Evolutionary conservation across 2,113 vertebrate genomes (phyloP), one percentile per base, ranked within the genome.

Genomic region (Nothobranchius furzeri): DNA sequence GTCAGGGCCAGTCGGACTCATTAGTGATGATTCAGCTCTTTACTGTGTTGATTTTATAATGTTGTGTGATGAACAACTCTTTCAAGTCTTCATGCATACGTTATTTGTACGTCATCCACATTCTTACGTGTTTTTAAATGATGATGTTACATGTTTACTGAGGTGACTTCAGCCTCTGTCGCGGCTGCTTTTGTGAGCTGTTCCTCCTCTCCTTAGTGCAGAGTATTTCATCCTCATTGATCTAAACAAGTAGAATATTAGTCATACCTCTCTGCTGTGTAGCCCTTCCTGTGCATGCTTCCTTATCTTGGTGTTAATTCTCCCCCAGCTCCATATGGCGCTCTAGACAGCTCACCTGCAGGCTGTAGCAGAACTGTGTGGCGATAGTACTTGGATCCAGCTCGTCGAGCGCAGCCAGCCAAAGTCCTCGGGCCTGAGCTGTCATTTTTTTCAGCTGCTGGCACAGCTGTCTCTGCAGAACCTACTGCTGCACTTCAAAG

Each of bases 331-430:
- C 96, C 97, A 98, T 99, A 97, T 99, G 97, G 96, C 93, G 92
- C 92, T 94, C 93, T 95, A 98, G 96, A 98, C 95, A 96, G 95
- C 97, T 97, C 95, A 99, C 96, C 96, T 98, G 96, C 93, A 95
- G 97, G 97, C 96, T 97, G 94, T 94, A 93, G 93, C 95, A 93
- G 94, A 95, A 95, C 92, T 74, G 75, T 79, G 81, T 83, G 84
- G 78, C 68, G 73, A 68, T 70, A 76, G 81, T 10, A 60, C 75
- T 84, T 20, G 50, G 87, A 85, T 90, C 71, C 78, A 87, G 87
- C 87, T 88, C 94, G 94, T 94, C 85, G 84, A 82, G 81, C 92
- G 93, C 93, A 95, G 93, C 92, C 91, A 92, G 94, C 94, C 91
- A 89, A 93, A 93, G 93, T 96, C 96, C 96, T 92, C 91, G 83